Base-by-base conservation (phyloP, 2,888 invertebrate genomes). In the Habrosyne pyritoides region DNA sequence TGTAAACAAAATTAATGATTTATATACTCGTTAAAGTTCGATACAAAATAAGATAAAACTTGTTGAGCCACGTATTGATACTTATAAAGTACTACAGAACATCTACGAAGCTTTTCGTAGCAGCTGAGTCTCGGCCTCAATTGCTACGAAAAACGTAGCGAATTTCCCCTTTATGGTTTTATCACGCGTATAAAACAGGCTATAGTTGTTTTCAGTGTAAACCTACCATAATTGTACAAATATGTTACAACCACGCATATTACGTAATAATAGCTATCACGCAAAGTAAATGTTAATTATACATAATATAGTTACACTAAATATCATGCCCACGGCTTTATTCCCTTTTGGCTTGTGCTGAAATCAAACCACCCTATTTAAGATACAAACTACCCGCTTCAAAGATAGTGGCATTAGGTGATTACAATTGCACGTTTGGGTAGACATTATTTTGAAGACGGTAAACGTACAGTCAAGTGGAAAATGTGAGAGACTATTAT, bases 351-450 rank as follows among this genome's bases (percentile, higher is more conserved):
- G 14, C 3, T 18, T 18, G 18, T n/a, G 18, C n/a, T 6, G 18
- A 18, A 42, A 42, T 42, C 42, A 42, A 42, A 42, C 42, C 36
- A 2, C 1, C 42, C 18, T 18, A 18, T 42, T 18, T 42, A 42
- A 18, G n/a, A 42, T 42, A 7, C 42, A 42, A 42, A 18, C 42
- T 42, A 42, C 42, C 14, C 8, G 18, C 42, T 18, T 18, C 42
- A 18, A 18, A 42, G 42, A 42, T 33, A 33, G 33, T n/a, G 33
- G 3, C 33, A n/a, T 42, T 42, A 42, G 18, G 18, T 42, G 18
- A 42, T 42, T 42, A 42, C 18, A 42, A 42, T 42, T 42, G 42
- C 42, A 8, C 42, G 42, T 42, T 18, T 42, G 42, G 42, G 14
- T 42, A 42, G 8, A 7, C 18, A 8, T 42, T 18, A 42, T 42